Evolutionary conservation across 2,888 invertebrate genomes (phyloP).

Genomic region (Aphelenchoides bicaudatus): DNA sequence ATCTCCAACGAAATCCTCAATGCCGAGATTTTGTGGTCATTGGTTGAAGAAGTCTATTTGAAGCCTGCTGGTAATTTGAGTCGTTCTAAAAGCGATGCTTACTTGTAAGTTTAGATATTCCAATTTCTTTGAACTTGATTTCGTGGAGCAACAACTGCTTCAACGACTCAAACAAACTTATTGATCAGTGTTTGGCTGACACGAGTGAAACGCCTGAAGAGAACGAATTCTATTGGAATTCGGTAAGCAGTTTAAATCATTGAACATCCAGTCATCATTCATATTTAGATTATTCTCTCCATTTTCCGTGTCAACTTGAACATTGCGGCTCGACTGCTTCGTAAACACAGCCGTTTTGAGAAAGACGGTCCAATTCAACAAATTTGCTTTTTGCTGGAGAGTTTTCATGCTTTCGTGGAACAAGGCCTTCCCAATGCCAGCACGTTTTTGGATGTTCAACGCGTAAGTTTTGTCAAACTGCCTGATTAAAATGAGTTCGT

Average conservation of each 20-base stretch:
- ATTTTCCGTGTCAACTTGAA: conserved; percentile 1
- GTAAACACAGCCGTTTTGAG: conserved; percentile 7
- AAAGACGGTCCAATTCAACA: conserved; percentile 1
- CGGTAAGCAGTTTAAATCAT: conserved; percentile 3
- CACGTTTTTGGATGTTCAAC: not conserved
- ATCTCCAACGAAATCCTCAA: not conserved
- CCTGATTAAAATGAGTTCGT: not conserved
- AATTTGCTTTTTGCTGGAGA: conserved; percentile 2
- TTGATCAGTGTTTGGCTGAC: not conserved
- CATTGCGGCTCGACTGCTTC: not conserved
- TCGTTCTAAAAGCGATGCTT: too few species aligned
- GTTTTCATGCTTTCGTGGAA: not conserved
- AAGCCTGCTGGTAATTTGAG: conserved; percentile 23
- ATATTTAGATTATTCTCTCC: conserved; percentile 5
- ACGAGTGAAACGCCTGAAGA: conserved; percentile 5
- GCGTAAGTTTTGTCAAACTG: not conserved
- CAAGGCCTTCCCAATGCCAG: not conserved
- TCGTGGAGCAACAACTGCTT: conserved; percentile 29
- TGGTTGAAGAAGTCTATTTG: conserved; percentile 31
- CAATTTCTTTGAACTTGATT: conserved; percentile 28
- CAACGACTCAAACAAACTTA: conserved; percentile 7
- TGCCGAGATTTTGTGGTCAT: conserved; percentile 27
- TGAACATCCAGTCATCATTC: not conserved
- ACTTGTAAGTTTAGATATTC: conserved; percentile 22
- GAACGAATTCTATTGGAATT: conserved; percentile 5